Evolutionary conservation across 2,113 vertebrate species (phyloP), one percentile per base, ranked within the genome.

Genomic region (Aldabrachelys gigantea): DNA sequence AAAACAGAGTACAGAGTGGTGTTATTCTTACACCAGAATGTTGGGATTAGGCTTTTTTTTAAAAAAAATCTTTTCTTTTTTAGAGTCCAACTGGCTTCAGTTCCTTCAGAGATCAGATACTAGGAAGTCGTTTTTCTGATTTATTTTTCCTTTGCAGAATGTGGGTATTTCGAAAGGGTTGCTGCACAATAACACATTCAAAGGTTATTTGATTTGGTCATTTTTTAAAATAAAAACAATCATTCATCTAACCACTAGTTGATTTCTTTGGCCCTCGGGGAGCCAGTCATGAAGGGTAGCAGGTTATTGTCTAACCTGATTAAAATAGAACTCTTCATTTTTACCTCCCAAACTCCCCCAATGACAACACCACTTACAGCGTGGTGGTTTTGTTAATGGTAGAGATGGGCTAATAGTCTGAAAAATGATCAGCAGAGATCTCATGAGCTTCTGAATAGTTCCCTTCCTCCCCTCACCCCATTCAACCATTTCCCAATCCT

Each of bases 291-390:
- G 94, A 96, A 97, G 95, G 96, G 96, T 96, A 97, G 96, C 92
- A 96, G 91, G 96, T 97, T 96, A 96, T 97, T 97, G 90, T 95
- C 96, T 97, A 96, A 96, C 94, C 93, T 96, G 94, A 95, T 95
- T 95, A 92, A 96, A 96, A 76, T 82, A 22, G 91, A 96, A 85
- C 94, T 96, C 91, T 95, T 95, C 85, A 59, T 92, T 78, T 95
- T 94, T 65, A 91, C 93, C 69, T 89, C 81, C 85, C 92, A 92
- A 79, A 78, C 94, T 89, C 92, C 92, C 94, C 83, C 89, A 96
- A 87, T 96, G 96, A 96, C 85, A 95, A 96, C 94, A 93, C 31
- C 85, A 86, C 84, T 95, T 94, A 90, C 17, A 90, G 69, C 2
- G 83, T 54, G 38, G 76, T 41, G 92, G 83, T 92, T 92, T 94